Evolutionary conservation across 2,888 invertebrate genomes (phyloP).

Genomic region (Amblyjoppa fuscipennis): DNA sequence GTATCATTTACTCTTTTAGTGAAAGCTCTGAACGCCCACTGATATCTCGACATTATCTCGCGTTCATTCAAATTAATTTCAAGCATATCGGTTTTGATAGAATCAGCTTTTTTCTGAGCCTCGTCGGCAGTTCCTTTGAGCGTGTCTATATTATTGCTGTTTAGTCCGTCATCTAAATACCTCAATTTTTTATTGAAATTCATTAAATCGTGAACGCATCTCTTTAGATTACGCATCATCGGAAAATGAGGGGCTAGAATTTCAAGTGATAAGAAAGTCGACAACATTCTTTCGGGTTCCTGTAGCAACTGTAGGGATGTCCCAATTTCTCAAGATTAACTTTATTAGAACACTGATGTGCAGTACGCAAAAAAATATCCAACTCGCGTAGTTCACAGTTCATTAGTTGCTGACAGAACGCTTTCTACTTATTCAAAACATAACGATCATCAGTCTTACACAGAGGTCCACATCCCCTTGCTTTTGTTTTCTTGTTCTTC

Average conservation of each 20-base stretch:
- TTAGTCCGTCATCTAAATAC: background rate
- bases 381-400: background rate
- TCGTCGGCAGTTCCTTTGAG: conserved; percentile 75
- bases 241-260: conserved; percentile 48
- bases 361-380: background rate
- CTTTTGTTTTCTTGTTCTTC: background rate
- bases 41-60: too few species aligned
- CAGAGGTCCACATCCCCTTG: conserved; percentile 16
- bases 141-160: background rate
- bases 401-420: conserved; percentile 10
- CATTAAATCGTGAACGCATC: conserved; percentile 37
- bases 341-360: conserved; percentile 24
- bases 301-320: conserved; percentile 50
- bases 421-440: conserved; percentile 16
- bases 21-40: too few species aligned
- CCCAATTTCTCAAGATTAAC: conserved; percentile 31
- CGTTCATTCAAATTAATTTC: too few species aligned
- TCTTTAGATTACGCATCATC: conserved; percentile 37
- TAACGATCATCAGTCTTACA: conserved; percentile 21
- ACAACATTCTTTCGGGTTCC: conserved; percentile 41
- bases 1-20: too few species aligned
- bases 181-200: background rate
- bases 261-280: conserved; percentile 5
- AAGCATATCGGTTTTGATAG: too few species aligned
- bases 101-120: too few species aligned